These are phyloP conservation scores for Agapornis roseicollis DNA, from an alignment of 2,113 vertebrate species.

Conservation along the genomic window DNA sequence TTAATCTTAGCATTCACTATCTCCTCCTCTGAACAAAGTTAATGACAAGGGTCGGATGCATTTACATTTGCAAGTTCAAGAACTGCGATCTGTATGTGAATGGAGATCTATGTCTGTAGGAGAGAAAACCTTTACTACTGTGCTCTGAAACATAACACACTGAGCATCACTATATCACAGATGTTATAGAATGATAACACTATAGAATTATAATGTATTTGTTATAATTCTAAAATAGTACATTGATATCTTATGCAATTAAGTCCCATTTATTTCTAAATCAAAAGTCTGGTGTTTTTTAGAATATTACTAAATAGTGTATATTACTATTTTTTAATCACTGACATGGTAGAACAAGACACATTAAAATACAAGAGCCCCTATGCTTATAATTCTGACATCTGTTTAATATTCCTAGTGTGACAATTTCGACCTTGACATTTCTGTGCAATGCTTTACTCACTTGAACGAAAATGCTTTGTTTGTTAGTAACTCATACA, in stretches of 20 bases:
- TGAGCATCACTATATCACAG: background rate
- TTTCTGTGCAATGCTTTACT: background rate
- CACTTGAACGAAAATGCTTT: conserved; percentile 42
- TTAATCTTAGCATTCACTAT: background rate
- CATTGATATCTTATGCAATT: background rate
- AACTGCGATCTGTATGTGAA: background rate
- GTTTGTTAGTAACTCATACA: conserved; percentile 65
- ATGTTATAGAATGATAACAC: background rate
- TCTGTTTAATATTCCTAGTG: background rate
- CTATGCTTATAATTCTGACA: background rate
- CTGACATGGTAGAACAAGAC: background rate
- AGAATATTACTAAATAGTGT: background rate
- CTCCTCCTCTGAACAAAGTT: background rate
- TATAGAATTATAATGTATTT: background rate
- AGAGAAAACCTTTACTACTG: background rate
- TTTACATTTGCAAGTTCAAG: background rate
- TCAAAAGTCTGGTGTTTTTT: background rate
- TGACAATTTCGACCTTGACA: background rate
- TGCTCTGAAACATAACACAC: background rate
- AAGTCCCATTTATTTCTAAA: background rate
- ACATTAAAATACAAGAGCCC: background rate
- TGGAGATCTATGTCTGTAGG: background rate
- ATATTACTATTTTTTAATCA: background rate
- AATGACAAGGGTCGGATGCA: background rate
- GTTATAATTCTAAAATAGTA: background rate